Evolutionary conservation across 2,113 vertebrate genomes (phyloP).

Genomic region (Ariopsis seemanni): DNA sequence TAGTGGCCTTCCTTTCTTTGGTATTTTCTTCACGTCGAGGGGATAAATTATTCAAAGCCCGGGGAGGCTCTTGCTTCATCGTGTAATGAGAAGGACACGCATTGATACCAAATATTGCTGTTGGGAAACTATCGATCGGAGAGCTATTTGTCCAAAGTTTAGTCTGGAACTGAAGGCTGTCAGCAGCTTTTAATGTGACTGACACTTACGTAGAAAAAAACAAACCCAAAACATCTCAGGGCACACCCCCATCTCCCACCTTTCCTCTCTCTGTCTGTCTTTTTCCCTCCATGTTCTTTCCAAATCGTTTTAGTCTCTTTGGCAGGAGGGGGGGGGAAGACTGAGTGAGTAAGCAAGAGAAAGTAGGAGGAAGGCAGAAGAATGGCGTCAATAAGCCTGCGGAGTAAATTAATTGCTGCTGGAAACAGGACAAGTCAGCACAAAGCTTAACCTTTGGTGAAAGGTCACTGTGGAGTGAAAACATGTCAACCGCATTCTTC

Average conservation of each 20-base stretch:
- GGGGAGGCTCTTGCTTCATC: conserved; percentile 72
- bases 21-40: conserved; percentile 62
- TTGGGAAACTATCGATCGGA: conserved; percentile 77
- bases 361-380: neutral
- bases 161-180: conserved; percentile 63
- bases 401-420: conserved; percentile 37
- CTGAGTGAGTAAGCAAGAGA: neutral
- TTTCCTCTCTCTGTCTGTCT: conserved; percentile 8
- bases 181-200: conserved; percentile 61
- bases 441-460: conserved; percentile 39
- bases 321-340: conserved; percentile 12
- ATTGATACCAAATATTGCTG: conserved; percentile 81
- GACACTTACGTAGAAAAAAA: conserved; percentile 51
- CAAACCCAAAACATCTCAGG: conserved; percentile 37
- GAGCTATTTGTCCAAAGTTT: conserved; percentile 74
- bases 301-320: conserved; percentile 26
- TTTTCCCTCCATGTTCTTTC: neutral
- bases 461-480: conserved; percentile 27
- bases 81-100: conserved; percentile 79
- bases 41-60: conserved; percentile 79
- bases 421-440: conserved; percentile 35
- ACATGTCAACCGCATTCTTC: conserved; percentile 30
- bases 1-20: conserved; percentile 57
- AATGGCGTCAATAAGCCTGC: conserved; percentile 40
- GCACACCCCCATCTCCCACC: conserved; percentile 11